Evolutionary conservation across 1,140 invertebrate species (phyloP), one percentile per base, ranked within the genome.

Genomic region (Wasmannia auropunctata): DNA sequence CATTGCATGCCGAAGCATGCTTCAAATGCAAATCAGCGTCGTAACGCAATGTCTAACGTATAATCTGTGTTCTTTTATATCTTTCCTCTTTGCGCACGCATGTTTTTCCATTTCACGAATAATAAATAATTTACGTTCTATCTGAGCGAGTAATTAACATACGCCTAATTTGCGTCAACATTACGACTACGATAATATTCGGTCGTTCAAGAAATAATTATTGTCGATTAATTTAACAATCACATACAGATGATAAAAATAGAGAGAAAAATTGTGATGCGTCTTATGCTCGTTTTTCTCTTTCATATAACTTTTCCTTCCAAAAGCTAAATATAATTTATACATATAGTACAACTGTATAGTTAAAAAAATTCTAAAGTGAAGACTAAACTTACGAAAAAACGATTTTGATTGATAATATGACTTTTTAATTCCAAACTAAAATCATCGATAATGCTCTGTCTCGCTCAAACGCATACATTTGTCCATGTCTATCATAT

Each of bases 291-390:
- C 7, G 7, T 22, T 67, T 19, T 56, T 10, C 46, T 58, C 31
- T 11, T n/a, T n/a, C n/a, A n/a, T 63, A 63, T n/a, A 28, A 63
- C 11, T 28, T 76, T 76, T 56, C 46, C 69, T 76, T 85, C 60
- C 54, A 69, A 81, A 87, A 89, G 84, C 60, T 79, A 88, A 89
- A 86, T 81, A 86, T 70, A 86, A 43, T 75, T 49, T 79, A 88
- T 74, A 60, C 28, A 60, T n/a, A 11, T 85, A 56, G 58, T 56
- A 11, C 77, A n/a, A n/a, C n/a, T n/a, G n/a, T n/a, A n/a, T n/a
- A n/a, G n/a, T n/a, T n/a, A n/a, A n/a, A n/a, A n/a, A n/a, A n/a
- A n/a, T n/a, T n/a, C n/a, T n/a, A n/a, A n/a, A n/a, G n/a, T n/a
- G n/a, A n/a, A n/a, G n/a, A n/a, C n/a, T n/a, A n/a, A n/a, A n/a